Conservation (phyloP, 2,797 vertebrate genomes). For the Mormyrops attenuatus region DNA sequence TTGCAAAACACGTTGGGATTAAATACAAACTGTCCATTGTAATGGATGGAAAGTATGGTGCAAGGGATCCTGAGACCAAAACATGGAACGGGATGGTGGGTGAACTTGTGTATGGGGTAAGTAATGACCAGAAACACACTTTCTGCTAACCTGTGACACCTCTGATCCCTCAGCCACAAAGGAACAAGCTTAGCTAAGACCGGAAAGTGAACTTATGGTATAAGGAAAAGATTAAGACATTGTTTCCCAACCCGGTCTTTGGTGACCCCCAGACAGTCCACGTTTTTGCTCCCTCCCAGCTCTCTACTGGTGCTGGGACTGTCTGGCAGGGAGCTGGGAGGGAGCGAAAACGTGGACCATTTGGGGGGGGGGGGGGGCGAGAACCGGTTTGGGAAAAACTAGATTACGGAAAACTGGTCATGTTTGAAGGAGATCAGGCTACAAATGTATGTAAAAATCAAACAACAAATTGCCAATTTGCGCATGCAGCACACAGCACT, state of each 20-base stretch:
- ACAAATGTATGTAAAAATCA: not conserved
- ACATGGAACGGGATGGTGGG: conserved; percentile 99
- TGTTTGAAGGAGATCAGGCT: not conserved
- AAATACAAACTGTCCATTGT: conserved; percentile 99
- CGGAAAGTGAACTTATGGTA: not conserved
- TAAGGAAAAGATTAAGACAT: not conserved
- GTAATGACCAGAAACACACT: conserved; percentile 53
- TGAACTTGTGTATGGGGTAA: conserved; percentile 99
- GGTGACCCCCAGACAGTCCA: not conserved
- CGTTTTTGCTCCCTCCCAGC: not conserved
- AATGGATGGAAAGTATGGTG: conserved; percentile 96
- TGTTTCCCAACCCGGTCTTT: not conserved
- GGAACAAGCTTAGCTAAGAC: not conserved
- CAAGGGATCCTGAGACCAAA: conserved; percentile 97
- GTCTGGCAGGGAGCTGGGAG: not conserved
- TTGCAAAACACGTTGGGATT: conserved; percentile 99
- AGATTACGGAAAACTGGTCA: not conserved
- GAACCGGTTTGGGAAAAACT: not conserved
- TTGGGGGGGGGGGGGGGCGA: not conserved
- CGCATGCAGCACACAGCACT: not conserved
- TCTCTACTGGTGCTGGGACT: not conserved
- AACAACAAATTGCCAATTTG: not conserved
- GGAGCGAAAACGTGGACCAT: not conserved
- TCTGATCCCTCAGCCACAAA: not conserved
- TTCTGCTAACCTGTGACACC: not conserved